Evolutionary conservation across 2,113 vertebrate species (phyloP).

Genomic region (Chaetops frenatus): DNA sequence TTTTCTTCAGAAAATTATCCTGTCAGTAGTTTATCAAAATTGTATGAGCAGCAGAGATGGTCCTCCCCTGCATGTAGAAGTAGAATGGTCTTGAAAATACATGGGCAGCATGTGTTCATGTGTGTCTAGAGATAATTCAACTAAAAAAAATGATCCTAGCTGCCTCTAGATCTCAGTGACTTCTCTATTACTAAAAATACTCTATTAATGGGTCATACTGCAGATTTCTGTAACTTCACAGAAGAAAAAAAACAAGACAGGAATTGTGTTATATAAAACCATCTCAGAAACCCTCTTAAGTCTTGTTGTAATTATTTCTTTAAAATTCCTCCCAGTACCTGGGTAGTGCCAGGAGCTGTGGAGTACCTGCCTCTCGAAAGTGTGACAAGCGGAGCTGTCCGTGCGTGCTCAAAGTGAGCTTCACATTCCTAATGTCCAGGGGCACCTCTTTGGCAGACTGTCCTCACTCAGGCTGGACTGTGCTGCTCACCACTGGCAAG

Average conservation of each 20-base stretch:
- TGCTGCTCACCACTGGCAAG: not conserved
- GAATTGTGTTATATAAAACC: not conserved
- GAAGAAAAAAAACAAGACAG: not conserved
- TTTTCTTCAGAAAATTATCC: not conserved
- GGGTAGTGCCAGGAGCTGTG: accelerated
- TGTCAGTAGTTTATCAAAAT: not conserved
- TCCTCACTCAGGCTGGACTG: not conserved
- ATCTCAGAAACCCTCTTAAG: not conserved
- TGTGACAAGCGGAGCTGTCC: not conserved
- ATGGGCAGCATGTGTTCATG: not conserved
- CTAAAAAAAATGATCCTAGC: not conserved
- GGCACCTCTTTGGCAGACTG: not conserved
- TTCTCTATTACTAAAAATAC: not conserved
- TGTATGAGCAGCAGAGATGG: not conserved
- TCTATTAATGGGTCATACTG: not conserved
- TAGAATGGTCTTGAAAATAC: constrained; percentile 13
- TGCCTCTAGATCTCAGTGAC: not conserved
- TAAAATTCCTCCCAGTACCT: not conserved
- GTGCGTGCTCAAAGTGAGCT: not conserved
- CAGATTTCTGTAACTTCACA: not conserved
- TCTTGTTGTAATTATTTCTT: not conserved
- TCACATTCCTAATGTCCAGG: not conserved
- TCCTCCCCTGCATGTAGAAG: not conserved
- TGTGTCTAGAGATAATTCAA: not conserved
- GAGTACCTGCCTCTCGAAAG: not conserved